A percentile compares a stretch with the other conserved stretches of the same genome.
phyloP scores from a whole-genome alignment of 1,140 invertebrate species.

The Euwallacea similis region DNA sequence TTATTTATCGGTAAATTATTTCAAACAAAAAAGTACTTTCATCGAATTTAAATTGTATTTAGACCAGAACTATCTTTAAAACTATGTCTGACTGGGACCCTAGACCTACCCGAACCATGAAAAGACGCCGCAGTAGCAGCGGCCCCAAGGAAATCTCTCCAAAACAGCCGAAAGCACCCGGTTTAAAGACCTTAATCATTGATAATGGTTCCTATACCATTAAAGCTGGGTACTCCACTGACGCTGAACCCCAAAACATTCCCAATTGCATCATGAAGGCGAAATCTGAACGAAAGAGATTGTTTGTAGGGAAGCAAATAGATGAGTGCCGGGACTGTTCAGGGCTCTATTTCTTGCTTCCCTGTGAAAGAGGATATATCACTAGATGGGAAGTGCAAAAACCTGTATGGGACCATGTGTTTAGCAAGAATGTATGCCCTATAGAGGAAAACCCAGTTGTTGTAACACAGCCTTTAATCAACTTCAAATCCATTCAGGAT shows the following conservation, averaged over 20 bases:
- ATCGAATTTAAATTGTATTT: too few species aligned
- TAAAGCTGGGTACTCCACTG: conserved; percentile 78
- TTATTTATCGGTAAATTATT: too few species aligned
- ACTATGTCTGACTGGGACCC: conserved; percentile 19
- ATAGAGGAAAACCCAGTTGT: conserved; percentile 80
- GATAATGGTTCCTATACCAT: conserved; percentile 87
- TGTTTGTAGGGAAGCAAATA: conserved; percentile 92
- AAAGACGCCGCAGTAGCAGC: conserved; percentile 32
- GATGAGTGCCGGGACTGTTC: conserved; percentile 96
- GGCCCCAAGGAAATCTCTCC: neutral
- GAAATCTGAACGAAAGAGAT: conserved; percentile 89
- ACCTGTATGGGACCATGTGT: conserved; percentile 94
- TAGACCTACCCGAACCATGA: conserved; percentile 18
- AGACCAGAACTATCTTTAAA: neutral
- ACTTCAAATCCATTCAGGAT: conserved; percentile 92
- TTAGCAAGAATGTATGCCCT: conserved; percentile 85
- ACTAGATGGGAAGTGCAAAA: conserved; percentile 96
- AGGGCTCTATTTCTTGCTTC: conserved; percentile 89
- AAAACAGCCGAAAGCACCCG: conserved; percentile 11
- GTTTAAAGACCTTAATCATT: conserved; percentile 61
- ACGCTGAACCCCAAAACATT: conserved; percentile 71
- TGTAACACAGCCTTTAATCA: conserved; percentile 92
- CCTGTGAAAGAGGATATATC: conserved; percentile 94
- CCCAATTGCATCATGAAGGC: conserved; percentile 99
- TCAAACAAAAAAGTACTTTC: too few species aligned